Evolutionary conservation across 2,888 invertebrate species (phyloP).

Genomic region (Prosapia bicincta): DNA sequence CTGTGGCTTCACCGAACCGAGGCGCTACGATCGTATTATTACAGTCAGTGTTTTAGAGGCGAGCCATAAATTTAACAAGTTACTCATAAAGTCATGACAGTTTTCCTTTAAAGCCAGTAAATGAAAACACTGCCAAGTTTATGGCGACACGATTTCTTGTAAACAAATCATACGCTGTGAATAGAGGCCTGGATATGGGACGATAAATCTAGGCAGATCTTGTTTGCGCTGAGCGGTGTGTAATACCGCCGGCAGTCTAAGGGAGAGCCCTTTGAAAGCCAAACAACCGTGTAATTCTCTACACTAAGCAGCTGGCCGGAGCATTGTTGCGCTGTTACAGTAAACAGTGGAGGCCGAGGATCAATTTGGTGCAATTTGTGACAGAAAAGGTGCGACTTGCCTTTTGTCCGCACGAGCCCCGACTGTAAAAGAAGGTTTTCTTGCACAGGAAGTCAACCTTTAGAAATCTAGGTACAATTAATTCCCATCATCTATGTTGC

Average conservation of each 20-base stretch:
- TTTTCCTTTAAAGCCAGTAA: neutral
- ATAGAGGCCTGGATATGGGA: neutral
- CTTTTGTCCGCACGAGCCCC: constrained; percentile 15
- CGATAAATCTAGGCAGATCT: neutral
- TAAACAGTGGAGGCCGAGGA: constrained; percentile 1
- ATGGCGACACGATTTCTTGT: neutral
- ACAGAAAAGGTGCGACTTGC: neutral
- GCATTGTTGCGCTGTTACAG: neutral
- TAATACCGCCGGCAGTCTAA: neutral
- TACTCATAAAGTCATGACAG: too few species aligned
- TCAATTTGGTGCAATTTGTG: constrained; percentile 29
- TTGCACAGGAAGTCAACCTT: neutral
- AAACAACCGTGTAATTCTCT: neutral
- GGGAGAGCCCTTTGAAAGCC: neutral
- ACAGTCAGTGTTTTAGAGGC: too few species aligned
- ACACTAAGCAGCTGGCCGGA: neutral
- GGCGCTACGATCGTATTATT: too few species aligned
- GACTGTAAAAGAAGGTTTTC: neutral
- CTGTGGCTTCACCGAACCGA: too few species aligned
- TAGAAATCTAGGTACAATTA: neutral
- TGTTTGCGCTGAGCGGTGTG: neutral
- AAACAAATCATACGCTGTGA: neutral
- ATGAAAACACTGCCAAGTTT: neutral
- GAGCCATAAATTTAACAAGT: too few species aligned
- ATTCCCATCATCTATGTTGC: too few species aligned